Conservation (phyloP, 2,113 vertebrate genomes). For the Pardalotus punctatus region DNA sequence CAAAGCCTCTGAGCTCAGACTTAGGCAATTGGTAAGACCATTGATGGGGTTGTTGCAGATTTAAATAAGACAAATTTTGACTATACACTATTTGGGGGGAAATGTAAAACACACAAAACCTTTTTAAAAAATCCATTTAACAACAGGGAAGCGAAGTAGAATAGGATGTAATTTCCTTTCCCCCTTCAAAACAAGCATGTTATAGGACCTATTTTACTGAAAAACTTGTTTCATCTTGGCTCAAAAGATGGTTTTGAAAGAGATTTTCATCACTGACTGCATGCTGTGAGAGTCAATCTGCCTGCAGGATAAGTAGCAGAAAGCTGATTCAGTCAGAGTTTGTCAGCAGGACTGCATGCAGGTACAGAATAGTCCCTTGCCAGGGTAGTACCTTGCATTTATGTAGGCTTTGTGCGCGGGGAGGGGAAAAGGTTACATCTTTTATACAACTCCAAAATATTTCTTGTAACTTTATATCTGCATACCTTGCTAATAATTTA, state of each 20-base stretch:
- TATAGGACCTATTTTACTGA: neutral
- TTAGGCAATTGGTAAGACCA: neutral
- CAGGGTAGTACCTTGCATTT: neutral
- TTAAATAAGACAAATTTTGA: neutral
- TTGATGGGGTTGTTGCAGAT: neutral
- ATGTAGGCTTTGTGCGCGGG: neutral
- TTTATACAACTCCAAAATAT: slow-evolving; percentile 43
- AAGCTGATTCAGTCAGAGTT: neutral
- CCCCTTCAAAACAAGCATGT: neutral
- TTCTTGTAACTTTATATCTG: slow-evolving; percentile 33
- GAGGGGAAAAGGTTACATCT: neutral
- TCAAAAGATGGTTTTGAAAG: neutral
- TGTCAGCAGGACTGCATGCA: neutral
- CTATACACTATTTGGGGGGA: neutral
- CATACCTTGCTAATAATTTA: neutral
- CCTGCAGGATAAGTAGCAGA: neutral
- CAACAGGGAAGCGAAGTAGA: neutral
- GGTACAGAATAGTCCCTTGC: neutral
- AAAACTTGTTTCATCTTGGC: neutral
- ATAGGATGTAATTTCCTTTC: neutral
- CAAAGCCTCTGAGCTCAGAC: slow-evolving; percentile 29
- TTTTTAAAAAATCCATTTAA: neutral
- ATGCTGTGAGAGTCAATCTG: neutral
- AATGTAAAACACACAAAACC: neutral
- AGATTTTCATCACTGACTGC: neutral